Evolutionary conservation across 2,797 vertebrate genomes (phyloP).

Genomic region (Xenopus petersii): DNA sequence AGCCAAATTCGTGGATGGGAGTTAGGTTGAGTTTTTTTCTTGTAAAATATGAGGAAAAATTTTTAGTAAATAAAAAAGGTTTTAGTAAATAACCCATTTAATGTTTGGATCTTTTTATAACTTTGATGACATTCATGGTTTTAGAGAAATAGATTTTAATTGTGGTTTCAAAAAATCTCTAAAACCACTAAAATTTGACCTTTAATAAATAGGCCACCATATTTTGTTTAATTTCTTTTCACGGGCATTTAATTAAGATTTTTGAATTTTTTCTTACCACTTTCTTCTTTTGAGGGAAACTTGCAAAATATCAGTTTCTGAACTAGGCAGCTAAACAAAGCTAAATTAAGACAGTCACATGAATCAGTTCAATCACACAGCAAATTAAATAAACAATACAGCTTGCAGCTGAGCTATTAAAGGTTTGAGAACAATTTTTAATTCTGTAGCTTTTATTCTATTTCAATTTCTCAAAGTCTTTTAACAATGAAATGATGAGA

Average conservation of each 20-base stretch:
- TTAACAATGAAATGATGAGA: constrained; percentile 80
- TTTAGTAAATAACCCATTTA: no score
- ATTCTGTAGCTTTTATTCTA: constrained; percentile 81
- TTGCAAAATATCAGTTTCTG: constrained; percentile 67
- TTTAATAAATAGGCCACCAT: no score
- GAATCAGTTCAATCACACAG: constrained; percentile 80
- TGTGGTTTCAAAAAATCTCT: no score
- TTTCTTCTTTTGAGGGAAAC: constrained; percentile 37
- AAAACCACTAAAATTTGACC: no score
- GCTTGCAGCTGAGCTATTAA: constrained; percentile 84
- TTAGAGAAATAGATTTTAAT: no score
- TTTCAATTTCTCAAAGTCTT: constrained; percentile 81
- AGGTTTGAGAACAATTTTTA: constrained; percentile 81
- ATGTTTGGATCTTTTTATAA: no score
- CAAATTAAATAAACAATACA: constrained; percentile 80
- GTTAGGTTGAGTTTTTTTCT: no score
- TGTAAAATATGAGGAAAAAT: no score
- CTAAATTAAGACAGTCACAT: constrained; percentile 76
- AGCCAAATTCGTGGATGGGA: no score
- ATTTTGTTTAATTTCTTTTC: not conserved
- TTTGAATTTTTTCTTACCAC: constrained; percentile 16
- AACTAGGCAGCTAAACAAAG: constrained; percentile 74
- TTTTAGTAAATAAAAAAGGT: no score
- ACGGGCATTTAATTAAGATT: not conserved
- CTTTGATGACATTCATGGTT: no score